These are phyloP conservation scores for Drosophila pachea DNA, from an alignment of 1,140 invertebrate genomes.

Conservation along the genomic window DNA sequence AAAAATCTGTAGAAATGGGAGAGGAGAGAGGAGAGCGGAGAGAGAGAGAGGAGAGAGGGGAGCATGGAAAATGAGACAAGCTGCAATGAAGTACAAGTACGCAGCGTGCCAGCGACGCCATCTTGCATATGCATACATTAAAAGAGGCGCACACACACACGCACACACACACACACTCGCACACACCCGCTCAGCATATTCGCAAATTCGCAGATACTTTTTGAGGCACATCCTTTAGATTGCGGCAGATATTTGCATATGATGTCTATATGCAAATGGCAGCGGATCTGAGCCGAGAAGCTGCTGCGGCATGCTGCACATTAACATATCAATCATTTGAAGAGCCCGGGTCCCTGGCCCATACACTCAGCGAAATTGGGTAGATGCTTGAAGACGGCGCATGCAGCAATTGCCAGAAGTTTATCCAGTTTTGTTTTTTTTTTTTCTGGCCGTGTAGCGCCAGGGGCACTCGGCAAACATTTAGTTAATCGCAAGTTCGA, in stretches of 20 bases:
- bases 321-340: conserved; percentile 73
- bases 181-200: conserved; percentile 44
- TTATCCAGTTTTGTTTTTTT: too few relatives aligned
- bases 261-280: conserved; percentile 74
- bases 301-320: conserved; percentile 52
- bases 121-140: conserved; percentile 69
- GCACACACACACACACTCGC: background rate
- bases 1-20: conserved; percentile 15
- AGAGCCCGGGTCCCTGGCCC: conserved; percentile 19
- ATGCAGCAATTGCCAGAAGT: background rate
- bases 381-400: too few relatives aligned
- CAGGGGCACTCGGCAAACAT: conserved; percentile 30
- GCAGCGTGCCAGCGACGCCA: conserved; percentile 28
- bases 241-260: conserved; percentile 71
- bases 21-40: too few relatives aligned
- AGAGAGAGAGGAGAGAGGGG: too few relatives aligned
- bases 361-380: background rate
- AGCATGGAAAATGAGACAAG: conserved; percentile 60
- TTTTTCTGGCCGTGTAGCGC: background rate
- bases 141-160: conserved; percentile 41
- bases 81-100: conserved; percentile 34
- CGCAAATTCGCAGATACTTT: conserved; percentile 71
- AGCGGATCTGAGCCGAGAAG: conserved; percentile 33
- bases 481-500: conserved; percentile 39
- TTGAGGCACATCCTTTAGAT: conserved; percentile 45